phyloP scores from a whole-genome alignment of 1,140 invertebrate genomes.

The Sycophaga agraensis region DNA sequence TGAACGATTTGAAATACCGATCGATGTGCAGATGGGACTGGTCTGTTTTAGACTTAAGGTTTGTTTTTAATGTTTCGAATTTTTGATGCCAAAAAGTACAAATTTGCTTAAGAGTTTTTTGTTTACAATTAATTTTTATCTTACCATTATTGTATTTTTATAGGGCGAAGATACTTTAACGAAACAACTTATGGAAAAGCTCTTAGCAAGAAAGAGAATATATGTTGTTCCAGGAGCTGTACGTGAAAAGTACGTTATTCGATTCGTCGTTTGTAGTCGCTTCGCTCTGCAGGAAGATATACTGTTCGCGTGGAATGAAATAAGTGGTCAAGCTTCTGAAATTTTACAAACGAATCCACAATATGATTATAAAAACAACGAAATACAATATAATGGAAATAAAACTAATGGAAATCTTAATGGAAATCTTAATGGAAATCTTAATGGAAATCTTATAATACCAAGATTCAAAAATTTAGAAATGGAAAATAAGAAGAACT shows the following conservation, averaged over 20 bases:
- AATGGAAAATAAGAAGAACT: no score
- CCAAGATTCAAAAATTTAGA: no score
- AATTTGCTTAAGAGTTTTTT: no score
- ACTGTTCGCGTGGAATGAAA: slow-evolving; percentile 80
- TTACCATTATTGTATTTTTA: neutral
- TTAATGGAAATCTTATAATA: no score
- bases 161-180: slow-evolving; percentile 74
- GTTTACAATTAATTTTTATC: no score
- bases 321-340: slow-evolving; percentile 61
- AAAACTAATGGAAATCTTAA: no score
- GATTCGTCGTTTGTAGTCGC: slow-evolving; percentile 82
- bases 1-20: slow-evolving; percentile 76
- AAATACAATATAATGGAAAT: no score
- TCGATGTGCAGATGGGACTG: slow-evolving; percentile 74
- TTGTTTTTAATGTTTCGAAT: neutral
- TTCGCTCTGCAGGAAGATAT: slow-evolving; percentile 68
- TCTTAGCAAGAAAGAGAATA: slow-evolving; percentile 78
- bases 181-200: slow-evolving; percentile 70
- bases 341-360: slow-evolving; percentile 36
- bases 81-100: no score
- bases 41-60: slow-evolving; percentile 87
- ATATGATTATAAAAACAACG: no score
- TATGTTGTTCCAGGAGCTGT: slow-evolving; percentile 80
- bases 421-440: no score
- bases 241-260: slow-evolving; percentile 69